Evolutionary conservation across 1,140 invertebrate species (phyloP).

Genomic region (Diploscapter pachys): DNA sequence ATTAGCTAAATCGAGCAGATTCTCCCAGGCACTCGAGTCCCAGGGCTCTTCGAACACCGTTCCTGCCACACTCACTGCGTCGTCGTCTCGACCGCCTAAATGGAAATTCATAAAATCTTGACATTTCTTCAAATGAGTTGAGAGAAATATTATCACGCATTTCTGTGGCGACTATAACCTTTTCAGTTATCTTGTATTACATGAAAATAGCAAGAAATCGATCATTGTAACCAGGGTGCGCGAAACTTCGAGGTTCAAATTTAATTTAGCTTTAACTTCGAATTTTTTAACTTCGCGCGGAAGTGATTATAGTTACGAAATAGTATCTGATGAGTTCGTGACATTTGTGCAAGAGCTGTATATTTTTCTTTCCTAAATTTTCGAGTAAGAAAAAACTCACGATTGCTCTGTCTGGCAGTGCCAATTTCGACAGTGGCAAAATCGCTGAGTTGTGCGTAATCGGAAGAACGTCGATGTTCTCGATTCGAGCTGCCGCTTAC

Average conservation of each 20-base stretch:
- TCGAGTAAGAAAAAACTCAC: too few relatives aligned
- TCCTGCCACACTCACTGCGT: conserved; percentile 62
- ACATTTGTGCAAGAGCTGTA: too few relatives aligned
- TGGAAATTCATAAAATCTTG: background rate
- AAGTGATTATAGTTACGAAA: too few relatives aligned
- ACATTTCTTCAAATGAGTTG: background rate
- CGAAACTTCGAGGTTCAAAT: conserved; percentile 4
- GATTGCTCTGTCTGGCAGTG: too few relatives aligned
- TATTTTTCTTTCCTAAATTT: too few relatives aligned
- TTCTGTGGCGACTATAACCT: conserved; percentile 9
- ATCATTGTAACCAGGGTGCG: conserved; percentile 27
- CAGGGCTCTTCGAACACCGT: conserved; percentile 80
- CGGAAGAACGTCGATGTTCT: conserved; percentile 8
- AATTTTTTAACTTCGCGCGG: background rate
- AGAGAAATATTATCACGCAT: conserved; percentile 1
- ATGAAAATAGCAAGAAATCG: conserved; percentile 21
- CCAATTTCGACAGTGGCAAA: background rate
- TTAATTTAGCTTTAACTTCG: too few relatives aligned
- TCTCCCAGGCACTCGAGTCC: conserved; percentile 76
- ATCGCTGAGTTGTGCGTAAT: conserved; percentile 14
- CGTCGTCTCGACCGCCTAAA: conserved; percentile 42
- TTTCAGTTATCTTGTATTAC: conserved; percentile 11
- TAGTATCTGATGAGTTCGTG: too few relatives aligned
- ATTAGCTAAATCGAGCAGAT: conserved; percentile 64
- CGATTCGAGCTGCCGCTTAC: background rate